phyloP scores from a whole-genome alignment of 2,888 invertebrate genomes.

The Sinotaia quadrata region DNA sequence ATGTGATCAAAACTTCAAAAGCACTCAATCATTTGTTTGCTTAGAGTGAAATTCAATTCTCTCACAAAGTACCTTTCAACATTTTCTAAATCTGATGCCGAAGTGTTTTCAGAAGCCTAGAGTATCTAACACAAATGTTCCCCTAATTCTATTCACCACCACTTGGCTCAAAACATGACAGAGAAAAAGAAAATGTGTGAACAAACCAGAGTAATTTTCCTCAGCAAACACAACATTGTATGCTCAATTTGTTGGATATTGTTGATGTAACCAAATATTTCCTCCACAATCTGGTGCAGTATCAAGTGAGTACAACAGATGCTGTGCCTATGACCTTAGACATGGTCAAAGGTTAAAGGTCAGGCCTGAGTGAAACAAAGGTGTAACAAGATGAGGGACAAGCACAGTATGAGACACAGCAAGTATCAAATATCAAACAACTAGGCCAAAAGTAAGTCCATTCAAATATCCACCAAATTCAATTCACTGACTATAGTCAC shows the following conservation, averaged over 20 bases:
- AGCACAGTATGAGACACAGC: not conserved
- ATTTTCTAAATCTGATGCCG: no score
- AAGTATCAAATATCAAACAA: constrained; percentile 1
- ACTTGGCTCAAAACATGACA: constrained; percentile 9
- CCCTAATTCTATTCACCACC: not conserved
- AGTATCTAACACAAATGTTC: constrained; percentile 2
- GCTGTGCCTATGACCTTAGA: constrained; percentile 1
- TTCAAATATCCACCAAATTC: constrained; percentile 12
- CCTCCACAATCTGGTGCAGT: not conserved
- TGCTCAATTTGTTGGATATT: constrained; percentile 19
- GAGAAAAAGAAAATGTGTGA: constrained; percentile 1
- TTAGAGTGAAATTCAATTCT: constrained; percentile 2
- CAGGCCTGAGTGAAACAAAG: constrained; percentile 19
- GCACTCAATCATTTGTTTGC: no score
- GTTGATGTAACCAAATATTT: constrained; percentile 28
- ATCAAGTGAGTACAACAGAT: constrained; percentile 24
- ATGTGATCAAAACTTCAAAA: no score
- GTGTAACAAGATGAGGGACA: constrained; percentile 23
- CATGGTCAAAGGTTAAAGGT: not conserved
- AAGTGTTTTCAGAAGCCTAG: no score
- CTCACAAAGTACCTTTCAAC: no score
- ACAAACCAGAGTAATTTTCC: constrained; percentile 25
- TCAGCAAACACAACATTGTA: constrained; percentile 28
- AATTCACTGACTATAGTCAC: no score
- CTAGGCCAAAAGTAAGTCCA: not conserved